Base-by-base conservation (phyloP, 2,888 invertebrate genomes). In the Clistopyga incitator region DNA sequence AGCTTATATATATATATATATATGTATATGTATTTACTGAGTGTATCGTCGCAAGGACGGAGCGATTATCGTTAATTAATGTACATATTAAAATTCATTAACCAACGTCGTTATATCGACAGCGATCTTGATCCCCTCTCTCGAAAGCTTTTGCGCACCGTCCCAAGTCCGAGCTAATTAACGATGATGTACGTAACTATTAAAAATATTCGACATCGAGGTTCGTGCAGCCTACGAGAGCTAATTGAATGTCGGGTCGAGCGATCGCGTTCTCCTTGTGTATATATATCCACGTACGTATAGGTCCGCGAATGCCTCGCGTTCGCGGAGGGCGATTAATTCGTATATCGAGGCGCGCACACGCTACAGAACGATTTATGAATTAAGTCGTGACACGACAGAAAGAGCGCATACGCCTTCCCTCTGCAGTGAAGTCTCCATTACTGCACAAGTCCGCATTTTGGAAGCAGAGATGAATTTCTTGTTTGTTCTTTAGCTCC, bases 21-120 rank as follows among this genome's bases (percentile, higher is more conserved):
- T 59, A 34, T n/a, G n/a, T 74, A 34, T 59, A 47, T 59, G n/a
- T 74, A 45, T 52, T 18, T 29, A 59, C 64, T 47, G 10, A n/a
- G 72, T 61, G 72, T 71, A 47, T 59, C 38, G 23, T 59, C 47
- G 77, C 80, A 82, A 80, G 64, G 74, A 74, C 67, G 67, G 23
- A 81, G 79, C 71, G 84, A 85, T 86, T 86, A 86, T 86, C 78
- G 59, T 84, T 85, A 85, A 87, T 86, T 86, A 85, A 87, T 82
- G 84, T 83, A 75, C 82, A 84, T 85, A 86, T 85, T 85, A 82
- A 86, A 87, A 87, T 87, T 87, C 84, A 85, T 87, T 87, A 84
- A 84, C 85, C 83, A 38, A 76, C 78, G 61, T 84, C 78, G 81
- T 83, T 81, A 84, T 84, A 85, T 83, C 78, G 78, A 78, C 76